Evolutionary conservation across 2,797 vertebrate genomes (phyloP).

Genomic region (Diceros bicornis): DNA sequence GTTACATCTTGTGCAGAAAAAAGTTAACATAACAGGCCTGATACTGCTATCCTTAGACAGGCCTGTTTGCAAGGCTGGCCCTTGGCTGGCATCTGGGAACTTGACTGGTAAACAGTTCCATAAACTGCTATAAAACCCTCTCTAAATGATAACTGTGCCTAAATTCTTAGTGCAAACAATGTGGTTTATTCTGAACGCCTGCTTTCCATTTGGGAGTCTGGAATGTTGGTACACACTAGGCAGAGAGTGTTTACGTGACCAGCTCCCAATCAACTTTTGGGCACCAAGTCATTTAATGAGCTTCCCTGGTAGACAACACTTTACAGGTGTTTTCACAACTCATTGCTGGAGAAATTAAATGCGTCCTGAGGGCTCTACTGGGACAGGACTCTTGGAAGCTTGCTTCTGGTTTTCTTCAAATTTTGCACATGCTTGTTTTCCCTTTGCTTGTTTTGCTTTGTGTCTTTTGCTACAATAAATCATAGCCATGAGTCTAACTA

Average conservation of each 20-base stretch:
- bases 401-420: background rate
- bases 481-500: background rate
- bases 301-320: background rate
- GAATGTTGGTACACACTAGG: constrained; percentile 3
- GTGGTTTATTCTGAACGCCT: background rate
- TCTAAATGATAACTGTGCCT: constrained; percentile 1
- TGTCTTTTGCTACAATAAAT: constrained; percentile 8
- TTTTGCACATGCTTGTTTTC: background rate
- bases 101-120: constrained; percentile 5
- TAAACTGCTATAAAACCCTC: background rate
- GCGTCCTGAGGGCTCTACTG: background rate
- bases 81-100: constrained; percentile 5
- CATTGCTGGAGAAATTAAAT: background rate
- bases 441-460: constrained; percentile 1
- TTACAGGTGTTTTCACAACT: background rate
- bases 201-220: constrained; percentile 25
- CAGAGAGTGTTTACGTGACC: background rate
- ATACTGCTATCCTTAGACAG: constrained; percentile 33
- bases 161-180: constrained; percentile 43
- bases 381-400: constrained; percentile 26
- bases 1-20: constrained; percentile 3
- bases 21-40: background rate
- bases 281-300: background rate
- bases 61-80: constrained; percentile 24
- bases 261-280: constrained; percentile 15